These are phyloP conservation scores for Drosophila prosaltans DNA, from an alignment of 1,140 invertebrate species.

Conservation along the genomic window DNA sequence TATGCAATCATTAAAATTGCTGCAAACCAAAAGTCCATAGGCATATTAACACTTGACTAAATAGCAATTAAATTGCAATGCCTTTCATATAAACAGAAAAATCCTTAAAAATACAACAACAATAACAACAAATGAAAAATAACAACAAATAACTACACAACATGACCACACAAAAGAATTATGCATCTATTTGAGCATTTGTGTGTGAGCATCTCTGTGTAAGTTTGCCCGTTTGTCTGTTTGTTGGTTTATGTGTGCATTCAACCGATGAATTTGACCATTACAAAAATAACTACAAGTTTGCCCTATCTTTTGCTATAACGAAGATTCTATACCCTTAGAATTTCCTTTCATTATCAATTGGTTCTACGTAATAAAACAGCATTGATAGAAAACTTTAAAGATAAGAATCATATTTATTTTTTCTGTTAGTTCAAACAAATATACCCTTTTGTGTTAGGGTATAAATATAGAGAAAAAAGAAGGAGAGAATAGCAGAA, in stretches of 20 bases:
- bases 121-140: conserved; percentile 51
- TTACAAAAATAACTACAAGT: conserved; percentile 17
- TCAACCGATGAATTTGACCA: conserved; percentile 43
- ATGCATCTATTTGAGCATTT: background rate
- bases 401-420: too few relatives aligned
- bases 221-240: background rate
- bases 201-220: background rate
- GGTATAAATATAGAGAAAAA: conserved; percentile 10
- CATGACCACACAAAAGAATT: conserved; percentile 7
- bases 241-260: conserved; percentile 39
- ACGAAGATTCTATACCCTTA: too few relatives aligned
- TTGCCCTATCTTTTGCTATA: too few relatives aligned
- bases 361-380: too few relatives aligned
- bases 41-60: conserved; percentile 72
- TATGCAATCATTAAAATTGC: conserved; percentile 55
- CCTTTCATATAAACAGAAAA: conserved; percentile 19
- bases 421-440: too few relatives aligned
- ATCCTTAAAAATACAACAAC: conserved; percentile 23
- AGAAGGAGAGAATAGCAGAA: background rate
- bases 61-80: conserved; percentile 63
- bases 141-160: conserved; percentile 35
- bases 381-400: too few relatives aligned
- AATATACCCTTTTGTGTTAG: too few relatives aligned
- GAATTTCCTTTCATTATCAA: too few relatives aligned
- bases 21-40: conserved; percentile 44